phyloP scores from a whole-genome alignment of 2,113 vertebrate species.

The Ahaetulla prasina region DNA sequence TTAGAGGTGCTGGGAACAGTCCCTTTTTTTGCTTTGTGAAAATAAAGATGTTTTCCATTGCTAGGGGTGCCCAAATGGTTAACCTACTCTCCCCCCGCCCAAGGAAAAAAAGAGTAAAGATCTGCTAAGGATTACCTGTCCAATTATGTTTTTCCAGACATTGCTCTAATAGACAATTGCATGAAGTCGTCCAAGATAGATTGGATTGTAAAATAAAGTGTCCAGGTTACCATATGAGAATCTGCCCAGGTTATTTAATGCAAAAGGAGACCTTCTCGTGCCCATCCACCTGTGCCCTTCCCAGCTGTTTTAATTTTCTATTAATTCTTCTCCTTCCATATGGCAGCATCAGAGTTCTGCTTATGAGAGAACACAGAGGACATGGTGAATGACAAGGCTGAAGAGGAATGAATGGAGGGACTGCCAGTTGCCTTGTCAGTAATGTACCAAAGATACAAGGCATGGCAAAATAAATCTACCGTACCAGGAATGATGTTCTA shows the following conservation, averaged over 20 bases:
- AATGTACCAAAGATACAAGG: not conserved
- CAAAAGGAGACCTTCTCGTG: not conserved
- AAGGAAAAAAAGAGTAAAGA: not conserved
- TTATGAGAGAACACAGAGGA: not conserved
- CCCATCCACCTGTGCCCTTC: not conserved
- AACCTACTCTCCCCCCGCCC: not conserved
- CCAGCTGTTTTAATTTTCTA: not conserved
- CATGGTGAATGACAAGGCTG: not conserved
- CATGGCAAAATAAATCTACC: not conserved
- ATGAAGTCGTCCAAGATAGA: not conserved
- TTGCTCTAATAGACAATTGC: not conserved
- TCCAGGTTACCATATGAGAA: not conserved
- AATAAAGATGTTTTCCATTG: not conserved
- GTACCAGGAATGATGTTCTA: not conserved
- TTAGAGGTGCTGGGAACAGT: not conserved
- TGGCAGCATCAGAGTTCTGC: not conserved
- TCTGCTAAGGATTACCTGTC: too few species aligned
- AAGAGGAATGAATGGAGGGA: not conserved
- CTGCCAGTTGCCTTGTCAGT: not conserved
- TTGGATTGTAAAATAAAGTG: not conserved
- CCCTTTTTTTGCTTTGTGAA: conserved; percentile 22
- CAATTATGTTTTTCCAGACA: not conserved
- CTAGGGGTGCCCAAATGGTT: not conserved
- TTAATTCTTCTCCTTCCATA: not conserved
- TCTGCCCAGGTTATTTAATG: not conserved